Evolutionary conservation across 2,797 vertebrate species (phyloP).

Genomic region (Xenentodon cancila): DNA sequence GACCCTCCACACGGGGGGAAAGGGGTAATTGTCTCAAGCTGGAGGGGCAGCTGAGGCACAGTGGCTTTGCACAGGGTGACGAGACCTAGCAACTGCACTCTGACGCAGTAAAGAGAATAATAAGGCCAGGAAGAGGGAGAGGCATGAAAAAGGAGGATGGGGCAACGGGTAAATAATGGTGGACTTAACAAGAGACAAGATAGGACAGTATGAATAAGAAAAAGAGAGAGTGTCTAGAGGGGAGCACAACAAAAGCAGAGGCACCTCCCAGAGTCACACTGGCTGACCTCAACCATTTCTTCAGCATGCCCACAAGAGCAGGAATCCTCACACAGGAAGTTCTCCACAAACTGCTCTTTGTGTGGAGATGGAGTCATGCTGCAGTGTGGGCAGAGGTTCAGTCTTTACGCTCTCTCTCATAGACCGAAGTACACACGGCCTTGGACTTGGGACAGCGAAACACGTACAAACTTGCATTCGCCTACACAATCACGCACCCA

Average conservation of each 20-base stretch:
- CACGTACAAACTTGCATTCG: constrained; percentile 56
- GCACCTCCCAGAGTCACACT: constrained; percentile 53
- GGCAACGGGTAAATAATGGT: constrained; percentile 27
- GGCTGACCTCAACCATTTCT: constrained; percentile 66
- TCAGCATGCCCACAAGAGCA: constrained; percentile 70
- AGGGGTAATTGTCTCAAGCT: constrained; percentile 40
- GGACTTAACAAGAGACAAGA: constrained; percentile 53
- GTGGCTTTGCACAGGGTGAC: constrained; percentile 59
- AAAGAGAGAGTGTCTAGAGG: constrained; percentile 33
- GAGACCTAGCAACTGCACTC: constrained; percentile 52
- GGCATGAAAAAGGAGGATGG: constrained; percentile 37
- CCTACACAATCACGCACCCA: constrained; percentile 58
- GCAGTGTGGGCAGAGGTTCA: constrained; percentile 67
- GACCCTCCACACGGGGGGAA: constrained; percentile 29
- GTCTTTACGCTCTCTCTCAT: constrained; percentile 49
- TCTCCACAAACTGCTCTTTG: constrained; percentile 75
- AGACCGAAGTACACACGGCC: constrained; percentile 48
- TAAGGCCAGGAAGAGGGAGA: constrained; percentile 45
- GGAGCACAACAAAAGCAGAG: constrained; percentile 60
- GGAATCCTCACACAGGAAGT: constrained; percentile 79
- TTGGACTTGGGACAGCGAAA: constrained; percentile 73
- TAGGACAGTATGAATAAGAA: constrained; percentile 45
- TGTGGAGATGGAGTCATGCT: constrained; percentile 59
- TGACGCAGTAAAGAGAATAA: constrained; percentile 40
- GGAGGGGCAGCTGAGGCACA: constrained; percentile 42